Percentiles rank a stretch among this genome's conserved stretches.
Conservation (phyloP, 1,140 invertebrate genomes). For the Lordiphosa mommai region DNA sequence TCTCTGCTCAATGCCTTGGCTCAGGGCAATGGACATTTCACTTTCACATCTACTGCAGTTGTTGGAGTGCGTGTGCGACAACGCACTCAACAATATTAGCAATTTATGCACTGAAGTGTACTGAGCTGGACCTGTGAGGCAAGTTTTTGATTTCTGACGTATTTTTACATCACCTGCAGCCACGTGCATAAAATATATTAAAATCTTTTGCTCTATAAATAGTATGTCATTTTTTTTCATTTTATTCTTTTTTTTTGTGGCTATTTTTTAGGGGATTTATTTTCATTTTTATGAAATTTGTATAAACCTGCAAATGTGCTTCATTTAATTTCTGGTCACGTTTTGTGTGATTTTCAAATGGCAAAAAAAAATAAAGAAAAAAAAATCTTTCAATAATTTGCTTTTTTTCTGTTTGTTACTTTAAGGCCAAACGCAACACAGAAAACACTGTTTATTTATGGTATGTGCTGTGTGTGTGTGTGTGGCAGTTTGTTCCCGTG, state of each 20-base stretch:
- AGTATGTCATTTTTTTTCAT: conserved; percentile 28
- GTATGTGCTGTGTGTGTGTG: too few species aligned
- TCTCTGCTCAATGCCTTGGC: background rate
- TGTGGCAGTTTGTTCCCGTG: too few species aligned
- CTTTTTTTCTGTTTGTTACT: background rate
- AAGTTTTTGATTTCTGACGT: conserved; percentile 53
- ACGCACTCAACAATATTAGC: conserved; percentile 72
- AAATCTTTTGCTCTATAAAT: conserved; percentile 29
- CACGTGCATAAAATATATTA: conserved; percentile 64
- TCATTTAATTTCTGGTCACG: conserved; percentile 74
- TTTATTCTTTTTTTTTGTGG: conserved; percentile 13
- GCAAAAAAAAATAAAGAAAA: conserved; percentile 32
- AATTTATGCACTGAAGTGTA: conserved; percentile 72
- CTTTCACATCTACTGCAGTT: conserved; percentile 50
- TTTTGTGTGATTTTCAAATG: conserved; percentile 65
- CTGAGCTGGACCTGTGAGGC: conserved; percentile 12
- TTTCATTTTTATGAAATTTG: conserved; percentile 69
- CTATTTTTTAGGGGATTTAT: conserved; percentile 54
- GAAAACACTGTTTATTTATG: too few species aligned
- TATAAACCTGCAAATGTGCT: conserved; percentile 54
- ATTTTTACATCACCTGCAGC: conserved; percentile 61
- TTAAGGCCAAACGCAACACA: background rate
- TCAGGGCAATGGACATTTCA: background rate
- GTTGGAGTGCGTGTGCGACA: conserved; percentile 7
- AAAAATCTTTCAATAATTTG: conserved; percentile 30